These are phyloP conservation scores for Archips crataeganus DNA, from an alignment of 2,888 invertebrate species.

Conservation along the genomic window DNA sequence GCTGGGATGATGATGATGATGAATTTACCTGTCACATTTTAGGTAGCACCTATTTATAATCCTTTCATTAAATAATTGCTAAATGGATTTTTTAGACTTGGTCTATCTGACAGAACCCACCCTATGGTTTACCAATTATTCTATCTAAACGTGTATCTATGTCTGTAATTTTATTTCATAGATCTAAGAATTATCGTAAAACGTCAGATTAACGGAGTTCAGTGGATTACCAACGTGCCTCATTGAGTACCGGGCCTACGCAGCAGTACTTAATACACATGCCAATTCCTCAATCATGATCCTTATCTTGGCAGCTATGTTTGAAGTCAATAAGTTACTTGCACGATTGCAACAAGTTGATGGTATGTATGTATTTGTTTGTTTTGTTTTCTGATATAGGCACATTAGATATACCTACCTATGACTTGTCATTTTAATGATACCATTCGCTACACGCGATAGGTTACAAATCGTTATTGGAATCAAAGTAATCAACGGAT, in stretches of 20 bases:
- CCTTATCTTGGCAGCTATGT: conserved; percentile 64
- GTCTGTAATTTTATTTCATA: neutral
- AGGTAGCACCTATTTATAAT: no score
- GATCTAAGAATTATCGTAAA: neutral
- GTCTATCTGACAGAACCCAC: no score
- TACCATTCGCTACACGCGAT: neutral
- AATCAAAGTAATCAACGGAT: conserved; percentile 15
- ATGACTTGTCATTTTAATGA: conserved; percentile 14
- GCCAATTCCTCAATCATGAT: conserved; percentile 60
- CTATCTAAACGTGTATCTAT: neutral
- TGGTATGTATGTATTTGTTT: conserved; percentile 25
- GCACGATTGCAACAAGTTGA: conserved; percentile 53
- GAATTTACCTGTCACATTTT: neutral
- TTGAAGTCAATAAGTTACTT: conserved; percentile 71
- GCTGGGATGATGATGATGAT: no score
- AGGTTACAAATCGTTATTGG: conserved; percentile 6
- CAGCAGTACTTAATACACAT: conserved; percentile 50
- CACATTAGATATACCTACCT: neutral
- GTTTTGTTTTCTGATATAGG: conserved; percentile 18
- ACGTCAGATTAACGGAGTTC: neutral
- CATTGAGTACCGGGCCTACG: conserved; percentile 33
- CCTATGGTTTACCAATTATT: neutral
- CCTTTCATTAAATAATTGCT: no score
- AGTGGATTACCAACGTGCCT: conserved; percentile 1
- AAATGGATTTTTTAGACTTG: no score